A percentile compares a stretch with the other conserved stretches of the same genome.
These are phyloP conservation scores for Cheirogaleus major DNA, from an alignment of 2,797 vertebrate species.

Conservation along the genomic window DNA sequence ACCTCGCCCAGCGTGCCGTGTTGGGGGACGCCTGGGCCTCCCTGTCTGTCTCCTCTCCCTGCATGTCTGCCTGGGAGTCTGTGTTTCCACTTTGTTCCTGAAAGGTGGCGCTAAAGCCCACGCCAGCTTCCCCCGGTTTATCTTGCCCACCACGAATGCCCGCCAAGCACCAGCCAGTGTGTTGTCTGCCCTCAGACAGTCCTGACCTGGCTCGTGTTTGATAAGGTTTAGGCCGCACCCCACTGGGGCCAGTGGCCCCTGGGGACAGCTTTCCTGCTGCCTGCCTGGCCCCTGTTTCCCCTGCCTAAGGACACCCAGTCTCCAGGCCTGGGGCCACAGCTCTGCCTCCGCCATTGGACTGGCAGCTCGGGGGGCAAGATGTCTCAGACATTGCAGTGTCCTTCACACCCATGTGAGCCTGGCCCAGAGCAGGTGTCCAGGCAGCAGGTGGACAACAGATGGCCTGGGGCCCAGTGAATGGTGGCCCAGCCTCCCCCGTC, in stretches of 20 bases:
- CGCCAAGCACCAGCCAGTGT: no score
- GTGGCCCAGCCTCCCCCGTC: neutral
- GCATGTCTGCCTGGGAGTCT: accelerated
- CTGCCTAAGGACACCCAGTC: no score
- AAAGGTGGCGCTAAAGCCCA: neutral
- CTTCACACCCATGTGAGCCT: neutral
- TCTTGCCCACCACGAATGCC: neutral
- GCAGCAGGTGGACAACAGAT: neutral
- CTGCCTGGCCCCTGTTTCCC: neutral
- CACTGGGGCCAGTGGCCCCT: neutral
- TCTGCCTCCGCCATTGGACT: neutral
- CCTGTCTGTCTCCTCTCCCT: neutral
- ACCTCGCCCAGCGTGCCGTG: neutral
- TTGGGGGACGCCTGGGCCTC: neutral
- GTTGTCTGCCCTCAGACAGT: no score
- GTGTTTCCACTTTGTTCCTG: accelerated
- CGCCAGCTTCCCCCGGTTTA: neutral
- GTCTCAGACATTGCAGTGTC: accelerated
- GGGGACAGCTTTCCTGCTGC: neutral
- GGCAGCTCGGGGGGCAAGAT: neutral
- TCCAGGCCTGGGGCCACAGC: neutral
- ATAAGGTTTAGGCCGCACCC: neutral
- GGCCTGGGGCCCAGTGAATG: neutral
- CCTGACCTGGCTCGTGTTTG: neutral
- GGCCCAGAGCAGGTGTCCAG: neutral